Base-by-base conservation (phyloP, 2,797 vertebrate genomes). In the Acrossocheilus wenchowensis region DNA sequence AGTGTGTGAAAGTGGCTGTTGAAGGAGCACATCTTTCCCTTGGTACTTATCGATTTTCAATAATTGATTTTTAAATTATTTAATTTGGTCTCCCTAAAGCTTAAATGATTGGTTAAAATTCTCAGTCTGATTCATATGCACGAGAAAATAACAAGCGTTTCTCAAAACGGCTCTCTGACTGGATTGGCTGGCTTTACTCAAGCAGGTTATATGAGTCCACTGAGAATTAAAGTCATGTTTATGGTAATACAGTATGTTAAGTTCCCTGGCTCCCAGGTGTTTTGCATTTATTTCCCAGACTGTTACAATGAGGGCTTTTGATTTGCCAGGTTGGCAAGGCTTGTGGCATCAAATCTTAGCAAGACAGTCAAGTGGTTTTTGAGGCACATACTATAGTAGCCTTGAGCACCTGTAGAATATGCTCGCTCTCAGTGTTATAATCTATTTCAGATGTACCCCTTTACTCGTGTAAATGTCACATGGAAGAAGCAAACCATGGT, bases 241-340 rank as follows among this genome's bases (percentile, higher is more conserved):
- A 79, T 62, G 23, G 41, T 43, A 79, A 79, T 60, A 45, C 10
- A 45, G 43, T 45, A 43, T 43, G 77, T 43, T 30, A 60, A n/a
- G 12, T 41, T 60, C 23, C 8, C 36, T 5, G 36, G 23, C 54
- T 60, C 36, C 34, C 54, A 78, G 77, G 52, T 78, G 36, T 26
- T 78, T 43, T 43, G 41, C 36, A 62, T 78, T 60, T 62, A 62
- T 78, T 78, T 78, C 52, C 52, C 34, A 78, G 74, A 1, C 52
- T 78, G 52, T 78, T 78, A 57, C 34, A 78, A 41, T 39, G 52
- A 78, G 52, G 23, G 4, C 34, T 62, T 41, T 78, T 43, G 23
- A 78, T 78, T 78, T 78, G 36, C 77, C 77, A 78, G 54, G 34
- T 41, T 60, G 52, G 77, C 54, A 60, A 60, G 54, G 77, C 52